These are phyloP conservation scores for Aporophyla lueneburgensis DNA, from an alignment of 2,888 invertebrate genomes.

Conservation along the genomic window DNA sequence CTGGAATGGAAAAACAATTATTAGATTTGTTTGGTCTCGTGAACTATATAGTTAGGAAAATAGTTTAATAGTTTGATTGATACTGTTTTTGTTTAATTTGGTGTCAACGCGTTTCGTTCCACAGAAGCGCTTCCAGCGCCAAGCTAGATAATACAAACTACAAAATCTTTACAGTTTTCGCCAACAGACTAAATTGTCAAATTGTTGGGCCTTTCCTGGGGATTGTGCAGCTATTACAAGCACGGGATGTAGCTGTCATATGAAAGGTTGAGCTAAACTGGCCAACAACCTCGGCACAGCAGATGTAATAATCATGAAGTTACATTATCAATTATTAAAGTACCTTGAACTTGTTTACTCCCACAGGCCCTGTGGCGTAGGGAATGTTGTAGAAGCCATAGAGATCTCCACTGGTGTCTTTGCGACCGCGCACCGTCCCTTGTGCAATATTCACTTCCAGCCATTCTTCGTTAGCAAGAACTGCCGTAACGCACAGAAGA, in stretches of 20 bases:
- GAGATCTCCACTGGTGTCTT: constrained; percentile 61
- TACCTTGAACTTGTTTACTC: constrained; percentile 74
- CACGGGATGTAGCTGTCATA: background rate
- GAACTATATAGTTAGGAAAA: background rate
- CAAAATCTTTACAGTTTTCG: background rate
- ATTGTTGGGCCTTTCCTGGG: background rate
- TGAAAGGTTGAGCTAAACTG: background rate
- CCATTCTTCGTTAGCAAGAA: constrained; percentile 47
- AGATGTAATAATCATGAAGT: background rate
- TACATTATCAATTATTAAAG: background rate
- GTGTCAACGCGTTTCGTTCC: background rate
- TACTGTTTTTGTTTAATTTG: no score
- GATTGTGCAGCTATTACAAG: background rate
- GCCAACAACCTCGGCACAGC: no score
- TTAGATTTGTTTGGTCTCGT: background rate
- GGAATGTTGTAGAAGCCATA: constrained; percentile 75
- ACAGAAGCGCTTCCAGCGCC: background rate
- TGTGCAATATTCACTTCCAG: constrained; percentile 65
- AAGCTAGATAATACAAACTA: background rate
- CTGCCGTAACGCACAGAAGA: constrained; percentile 12
- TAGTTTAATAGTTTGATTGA: background rate
- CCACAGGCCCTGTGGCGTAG: constrained; percentile 74
- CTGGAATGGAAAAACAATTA: constrained; percentile 47
- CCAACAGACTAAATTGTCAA: background rate
- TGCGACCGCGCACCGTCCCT: constrained; percentile 72